phyloP scores from a whole-genome alignment of 2,888 invertebrate genomes.

The Cyaniris semiargus region DNA sequence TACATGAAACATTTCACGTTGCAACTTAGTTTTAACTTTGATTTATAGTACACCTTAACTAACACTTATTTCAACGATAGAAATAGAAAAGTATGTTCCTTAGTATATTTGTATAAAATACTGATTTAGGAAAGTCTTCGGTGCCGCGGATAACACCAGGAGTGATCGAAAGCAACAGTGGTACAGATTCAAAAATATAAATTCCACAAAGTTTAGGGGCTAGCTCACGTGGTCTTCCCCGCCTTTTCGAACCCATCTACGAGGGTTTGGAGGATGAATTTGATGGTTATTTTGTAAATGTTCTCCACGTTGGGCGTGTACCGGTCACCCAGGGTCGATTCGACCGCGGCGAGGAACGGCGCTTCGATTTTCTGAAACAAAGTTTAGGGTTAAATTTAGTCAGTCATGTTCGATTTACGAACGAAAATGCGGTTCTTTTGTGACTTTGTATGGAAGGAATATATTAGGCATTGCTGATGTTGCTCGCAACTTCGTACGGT shows the following conservation, averaged over 20 bases:
- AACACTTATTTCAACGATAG: constrained; percentile 7
- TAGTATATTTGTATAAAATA: constrained; percentile 21
- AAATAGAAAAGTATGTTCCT: constrained; percentile 9
- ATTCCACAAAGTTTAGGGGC: constrained; percentile 1
- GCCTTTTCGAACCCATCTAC: constrained; percentile 87
- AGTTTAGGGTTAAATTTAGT: constrained; percentile 10
- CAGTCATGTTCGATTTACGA: not conserved
- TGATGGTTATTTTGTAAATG: constrained; percentile 94
- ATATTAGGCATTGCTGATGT: too few relatives aligned
- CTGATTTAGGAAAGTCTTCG: constrained; percentile 21
- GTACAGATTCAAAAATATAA: constrained; percentile 3
- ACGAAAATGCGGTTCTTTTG: not conserved
- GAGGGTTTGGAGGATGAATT: constrained; percentile 93
- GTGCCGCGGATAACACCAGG: not conserved
- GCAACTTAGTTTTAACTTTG: not conserved
- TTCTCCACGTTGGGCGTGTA: constrained; percentile 94
- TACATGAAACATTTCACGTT: not conserved
- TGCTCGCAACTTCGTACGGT: too few relatives aligned
- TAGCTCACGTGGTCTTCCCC: constrained; percentile 55
- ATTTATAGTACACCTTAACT: constrained; percentile 14
- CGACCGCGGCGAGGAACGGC: constrained; percentile 93
- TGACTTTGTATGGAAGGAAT: not conserved
- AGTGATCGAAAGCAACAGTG: constrained; percentile 3
- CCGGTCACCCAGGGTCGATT: constrained; percentile 91
- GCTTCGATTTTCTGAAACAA: constrained; percentile 91